Base-by-base conservation (phyloP, 2,113 vertebrate species). In the Brachypodius melanocephalos region DNA sequence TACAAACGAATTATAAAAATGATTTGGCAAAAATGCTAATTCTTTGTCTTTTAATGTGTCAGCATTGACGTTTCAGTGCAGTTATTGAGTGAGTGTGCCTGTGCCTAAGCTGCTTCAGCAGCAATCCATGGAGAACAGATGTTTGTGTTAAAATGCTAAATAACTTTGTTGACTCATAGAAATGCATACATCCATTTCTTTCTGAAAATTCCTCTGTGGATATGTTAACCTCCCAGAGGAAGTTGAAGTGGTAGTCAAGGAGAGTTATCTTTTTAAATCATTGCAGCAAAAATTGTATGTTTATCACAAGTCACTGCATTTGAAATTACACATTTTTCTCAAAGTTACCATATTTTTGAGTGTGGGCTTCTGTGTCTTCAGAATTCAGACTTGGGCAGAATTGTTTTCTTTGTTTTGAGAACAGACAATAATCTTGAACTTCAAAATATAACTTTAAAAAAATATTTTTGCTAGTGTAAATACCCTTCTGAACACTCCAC, bases 391-490 rank as follows among this genome's bases (percentile, higher is more conserved):
- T 88, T 89, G 45, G 52, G 49, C 88, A 85, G 66, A 89, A 91
- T 75, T 87, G 34, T 80, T 92, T 79, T 85, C 69, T 85, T 85
- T 89, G 51, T 93, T 92, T 92, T 57, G 48, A 65, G 74, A 93
- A 49, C 20, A 89, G 69, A 34, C 62, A 89, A 5, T 61, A 74
- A 91, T 87, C 34, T 80, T 78, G 74, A 74, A 71, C n/a, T 85
- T 96, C 73, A 76, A 76, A 96, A 94, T 90, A 77, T 20, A 89
- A 93, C 79, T 90, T 76, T 28, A 71, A 86, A 85, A 3, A 95
- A 92, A 79, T 52, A 8, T 10, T 52, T 87, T 69, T 83, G 14
- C 49, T 65, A 34, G 34, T 83, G 59, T 90, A 93, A 97, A 75
- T 96, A 88, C 58, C 17, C 38, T 89, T 96, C 55, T 93, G 81